Evolutionary conservation across 2,888 invertebrate species (phyloP), one percentile per base, ranked within the genome.

Genomic region (Drepana falcataria): DNA sequence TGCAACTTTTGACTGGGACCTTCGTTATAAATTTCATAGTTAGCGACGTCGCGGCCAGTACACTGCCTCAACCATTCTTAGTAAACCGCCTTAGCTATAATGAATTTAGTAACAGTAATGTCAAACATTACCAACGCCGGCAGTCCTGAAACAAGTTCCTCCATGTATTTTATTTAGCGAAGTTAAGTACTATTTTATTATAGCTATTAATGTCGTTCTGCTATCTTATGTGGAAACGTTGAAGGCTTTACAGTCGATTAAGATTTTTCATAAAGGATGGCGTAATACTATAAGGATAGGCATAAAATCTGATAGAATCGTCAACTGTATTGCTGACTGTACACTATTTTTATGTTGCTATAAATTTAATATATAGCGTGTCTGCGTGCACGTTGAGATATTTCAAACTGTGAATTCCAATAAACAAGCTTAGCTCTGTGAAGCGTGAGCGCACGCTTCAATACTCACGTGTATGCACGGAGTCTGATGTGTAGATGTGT

Each of bases 21-120:
- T 83, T 85, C 77, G 84, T 87, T 85, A 87, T 89, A 86, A 85
- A 88, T 87, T 86, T 83, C 75, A 81, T 79, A 83, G 81, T 81
- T 81, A 80, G 72, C 65, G 59, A 66, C 68, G 64, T 58, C 66
- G 59, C 44, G 58, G 60, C 63, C 35, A 44, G 59, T 66, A 71
- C 21, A 21, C 59, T 64, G 71, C 65, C 64, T 68, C 64, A 61
- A 63, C 56, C 62, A 64, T 68, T 61, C 62, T 62, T 67, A 69
- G 66, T 64, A 68, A 68, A 66, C 71, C 62, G 52, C 71, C 65
- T 59, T 63, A 63, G 65, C 68, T 72, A 60, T 72, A 75, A 77
- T 74, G 64, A 75, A 74, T 74, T 75, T 77, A 76, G 68, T 71
- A 65, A 57, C 59, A 58, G 62, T 9, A 73, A 73, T 69, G 71